A percentile compares a stretch with the other conserved stretches of the same genome.
Evolutionary conservation across 2,888 invertebrate species (phyloP).

Genomic region (Gari tellinella): DNA sequence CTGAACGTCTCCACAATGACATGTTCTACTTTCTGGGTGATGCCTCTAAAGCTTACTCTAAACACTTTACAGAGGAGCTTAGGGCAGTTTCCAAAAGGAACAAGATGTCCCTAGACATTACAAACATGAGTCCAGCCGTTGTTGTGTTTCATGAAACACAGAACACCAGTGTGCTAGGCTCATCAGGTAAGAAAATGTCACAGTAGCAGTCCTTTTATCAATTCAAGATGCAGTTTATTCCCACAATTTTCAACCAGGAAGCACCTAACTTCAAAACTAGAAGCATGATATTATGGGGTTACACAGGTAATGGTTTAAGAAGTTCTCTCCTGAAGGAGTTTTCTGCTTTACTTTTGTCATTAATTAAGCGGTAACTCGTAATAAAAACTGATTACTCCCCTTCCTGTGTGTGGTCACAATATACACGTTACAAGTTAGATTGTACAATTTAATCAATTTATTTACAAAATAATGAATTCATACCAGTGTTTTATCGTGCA

Average conservation of each 20-base stretch:
- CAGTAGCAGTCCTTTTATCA: background rate
- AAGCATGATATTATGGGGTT: background rate
- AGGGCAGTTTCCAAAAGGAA: slow-evolving; percentile 82
- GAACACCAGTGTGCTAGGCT: slow-evolving; percentile 87
- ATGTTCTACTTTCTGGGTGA: slow-evolving; percentile 90
- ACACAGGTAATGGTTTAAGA: background rate
- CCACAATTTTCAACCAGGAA: too few species aligned
- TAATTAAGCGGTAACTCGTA: too few species aligned
- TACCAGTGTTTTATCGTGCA: too few species aligned
- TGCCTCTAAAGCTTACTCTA: slow-evolving; percentile 90
- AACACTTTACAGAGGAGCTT: slow-evolving; percentile 88
- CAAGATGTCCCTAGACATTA: slow-evolving; percentile 85
- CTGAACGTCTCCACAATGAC: slow-evolving; percentile 91
- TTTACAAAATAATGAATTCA: too few species aligned
- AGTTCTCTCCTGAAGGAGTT: background rate
- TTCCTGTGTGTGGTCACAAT: too few species aligned
- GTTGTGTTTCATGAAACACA: slow-evolving; percentile 92
- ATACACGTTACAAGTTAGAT: too few species aligned
- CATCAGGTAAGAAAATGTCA: slow-evolving; percentile 54
- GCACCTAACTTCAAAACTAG: background rate
- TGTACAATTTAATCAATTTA: too few species aligned
- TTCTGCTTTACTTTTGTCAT: too few species aligned
- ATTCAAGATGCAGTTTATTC: too few species aligned
- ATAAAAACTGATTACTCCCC: too few species aligned
- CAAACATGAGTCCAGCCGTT: slow-evolving; percentile 89